A percentile compares a stretch with the other conserved stretches of the same genome.
Evolutionary conservation across 2,113 vertebrate genomes (phyloP).

Genomic region (Numida meleagris): DNA sequence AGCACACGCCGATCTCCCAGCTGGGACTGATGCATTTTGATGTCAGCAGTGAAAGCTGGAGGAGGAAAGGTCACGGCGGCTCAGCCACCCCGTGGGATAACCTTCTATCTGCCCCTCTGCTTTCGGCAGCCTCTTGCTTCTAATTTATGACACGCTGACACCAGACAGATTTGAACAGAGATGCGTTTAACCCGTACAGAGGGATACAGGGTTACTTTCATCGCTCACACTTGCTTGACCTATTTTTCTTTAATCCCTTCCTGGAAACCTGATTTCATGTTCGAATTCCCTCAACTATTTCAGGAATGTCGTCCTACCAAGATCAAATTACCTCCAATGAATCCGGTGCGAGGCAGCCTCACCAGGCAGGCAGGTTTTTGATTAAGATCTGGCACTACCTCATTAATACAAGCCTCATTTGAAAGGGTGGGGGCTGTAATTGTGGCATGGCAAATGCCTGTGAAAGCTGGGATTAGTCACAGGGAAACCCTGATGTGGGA

Average conservation of each 20-base stretch:
- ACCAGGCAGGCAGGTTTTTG: constrained; percentile 15
- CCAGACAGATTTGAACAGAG: not conserved
- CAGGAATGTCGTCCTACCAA: constrained; percentile 63
- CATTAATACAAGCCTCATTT: constrained; percentile 47
- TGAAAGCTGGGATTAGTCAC: not conserved
- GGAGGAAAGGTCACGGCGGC: not conserved
- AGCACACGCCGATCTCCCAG: not conserved
- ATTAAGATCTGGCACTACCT: constrained; percentile 4
- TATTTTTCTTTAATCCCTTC: constrained; percentile 62
- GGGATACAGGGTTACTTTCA: constrained; percentile 48
- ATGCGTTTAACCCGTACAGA: not conserved
- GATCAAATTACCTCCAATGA: constrained; percentile 59
- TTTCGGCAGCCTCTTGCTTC: not conserved
- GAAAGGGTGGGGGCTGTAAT: not conserved
- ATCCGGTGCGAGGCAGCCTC: not conserved
- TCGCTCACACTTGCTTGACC: constrained; percentile 63
- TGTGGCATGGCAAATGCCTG: not conserved
- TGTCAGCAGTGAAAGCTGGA: not conserved
- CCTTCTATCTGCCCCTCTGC: not conserved
- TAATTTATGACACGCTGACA: not conserved
- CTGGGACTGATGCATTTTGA: not conserved
- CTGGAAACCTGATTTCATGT: constrained; percentile 72
- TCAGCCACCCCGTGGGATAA: not conserved
- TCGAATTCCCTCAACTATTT: constrained; percentile 73
- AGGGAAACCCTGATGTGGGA: not conserved